These are phyloP conservation scores for Sebastes itinus DNA, from an alignment of 2,797 vertebrate genomes.

Conservation along the genomic window DNA sequence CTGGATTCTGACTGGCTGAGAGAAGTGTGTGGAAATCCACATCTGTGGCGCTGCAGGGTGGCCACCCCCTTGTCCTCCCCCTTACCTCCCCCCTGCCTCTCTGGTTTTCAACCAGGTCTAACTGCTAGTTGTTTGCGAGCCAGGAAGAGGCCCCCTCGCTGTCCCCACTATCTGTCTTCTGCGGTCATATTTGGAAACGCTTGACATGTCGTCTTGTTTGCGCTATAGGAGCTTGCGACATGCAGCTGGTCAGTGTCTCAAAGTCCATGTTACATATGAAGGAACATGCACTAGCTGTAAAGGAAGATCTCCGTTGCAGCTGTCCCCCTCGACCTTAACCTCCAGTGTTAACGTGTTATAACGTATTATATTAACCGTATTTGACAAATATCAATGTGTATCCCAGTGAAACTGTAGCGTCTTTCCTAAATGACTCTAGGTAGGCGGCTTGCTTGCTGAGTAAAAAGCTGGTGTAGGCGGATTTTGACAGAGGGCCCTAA, in stretches of 20 bases:
- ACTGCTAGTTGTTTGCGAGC: conserved; percentile 20
- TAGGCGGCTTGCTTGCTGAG: conserved; percentile 18
- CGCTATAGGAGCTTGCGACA: conserved; percentile 32
- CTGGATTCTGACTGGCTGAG: conserved; percentile 35
- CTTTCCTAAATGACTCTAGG: background rate
- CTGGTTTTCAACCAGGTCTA: conserved; percentile 31
- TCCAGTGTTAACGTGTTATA: background rate
- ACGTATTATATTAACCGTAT: no score
- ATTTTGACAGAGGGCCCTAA: conserved; percentile 42
- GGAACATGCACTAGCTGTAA: background rate
- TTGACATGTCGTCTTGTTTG: conserved; percentile 37
- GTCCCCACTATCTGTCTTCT: conserved; percentile 7
- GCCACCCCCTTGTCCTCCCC: background rate
- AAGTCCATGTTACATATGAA: conserved; percentile 27
- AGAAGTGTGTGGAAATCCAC: conserved; percentile 57
- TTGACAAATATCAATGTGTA: background rate
- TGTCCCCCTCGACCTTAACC: background rate
- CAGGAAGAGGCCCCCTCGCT: conserved; percentile 8
- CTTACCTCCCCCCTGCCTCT: background rate
- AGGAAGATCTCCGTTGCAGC: background rate
- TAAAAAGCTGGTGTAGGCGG: conserved; percentile 40
- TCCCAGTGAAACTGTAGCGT: background rate
- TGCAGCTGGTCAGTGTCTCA: conserved; percentile 18
- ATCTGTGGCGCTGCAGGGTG: conserved; percentile 53
- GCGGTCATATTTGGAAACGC: conserved; percentile 21